Evolutionary conservation across 64 coral and sea anemone species (phyloP).

Genomic region (Pocillopora damicornis): DNA sequence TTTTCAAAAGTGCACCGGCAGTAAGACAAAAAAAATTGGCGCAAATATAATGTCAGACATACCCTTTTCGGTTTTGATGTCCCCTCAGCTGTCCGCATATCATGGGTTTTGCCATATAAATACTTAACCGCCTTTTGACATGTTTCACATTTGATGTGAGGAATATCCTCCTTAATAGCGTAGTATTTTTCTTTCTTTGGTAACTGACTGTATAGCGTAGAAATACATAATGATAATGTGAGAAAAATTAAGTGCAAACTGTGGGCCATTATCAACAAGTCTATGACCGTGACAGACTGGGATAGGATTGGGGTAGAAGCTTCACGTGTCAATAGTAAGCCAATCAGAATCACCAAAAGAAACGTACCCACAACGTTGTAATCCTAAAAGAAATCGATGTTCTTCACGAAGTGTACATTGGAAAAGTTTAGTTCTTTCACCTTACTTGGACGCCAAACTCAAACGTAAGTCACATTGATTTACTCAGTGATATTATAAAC

Average conservation of each 20-base stretch:
- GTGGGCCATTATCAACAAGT: constrained; percentile 9
- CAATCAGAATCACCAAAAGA: background rate
- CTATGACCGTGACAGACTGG: background rate
- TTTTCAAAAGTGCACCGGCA: background rate
- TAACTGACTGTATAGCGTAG: constrained; percentile 28
- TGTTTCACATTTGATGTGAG: constrained; percentile 79
- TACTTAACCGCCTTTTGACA: constrained; percentile 95
- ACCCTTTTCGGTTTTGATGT: constrained; percentile 45
- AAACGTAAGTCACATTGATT: constrained; percentile 8
- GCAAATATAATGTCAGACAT: too few relatives aligned
- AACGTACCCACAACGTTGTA: constrained; percentile 8
- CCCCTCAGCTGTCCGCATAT: constrained; percentile 58
- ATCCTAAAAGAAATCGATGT: background rate
- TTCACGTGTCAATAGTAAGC: constrained; percentile 12
- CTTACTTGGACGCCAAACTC: background rate
- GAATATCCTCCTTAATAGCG: constrained; percentile 82
- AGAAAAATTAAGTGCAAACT: background rate
- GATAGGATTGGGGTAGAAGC: background rate
- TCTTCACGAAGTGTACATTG: background rate
- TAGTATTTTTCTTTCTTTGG: constrained; percentile 87
- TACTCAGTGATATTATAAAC: background rate
- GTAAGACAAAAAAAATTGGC: background rate
- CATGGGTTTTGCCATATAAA: constrained; percentile 74
- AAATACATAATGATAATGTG: background rate
- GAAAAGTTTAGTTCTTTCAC: background rate